Conservation (phyloP, 2,888 invertebrate genomes). For the Eretmocerus hayati region DNA sequence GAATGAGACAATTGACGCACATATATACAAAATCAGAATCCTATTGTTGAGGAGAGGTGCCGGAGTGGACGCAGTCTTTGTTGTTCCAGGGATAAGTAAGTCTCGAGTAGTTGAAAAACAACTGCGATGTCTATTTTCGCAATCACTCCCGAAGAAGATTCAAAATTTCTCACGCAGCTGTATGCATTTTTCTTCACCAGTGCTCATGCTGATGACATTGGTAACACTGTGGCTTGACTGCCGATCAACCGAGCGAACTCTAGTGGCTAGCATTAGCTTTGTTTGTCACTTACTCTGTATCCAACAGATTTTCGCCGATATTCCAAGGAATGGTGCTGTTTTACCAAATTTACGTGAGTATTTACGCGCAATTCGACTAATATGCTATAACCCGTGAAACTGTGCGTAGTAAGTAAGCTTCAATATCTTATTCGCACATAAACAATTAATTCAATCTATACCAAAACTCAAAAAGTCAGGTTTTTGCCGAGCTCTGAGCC, state of each 20-base stretch:
- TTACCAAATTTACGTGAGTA: constrained; percentile 30
- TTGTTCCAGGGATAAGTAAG: constrained; percentile 52
- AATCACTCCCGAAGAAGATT: no score
- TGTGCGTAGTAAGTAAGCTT: no score
- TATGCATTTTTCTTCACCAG: constrained; percentile 33
- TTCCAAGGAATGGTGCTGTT: constrained; percentile 51
- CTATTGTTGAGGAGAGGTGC: constrained; percentile 53
- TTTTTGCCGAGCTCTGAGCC: no score
- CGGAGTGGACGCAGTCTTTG: constrained; percentile 52
- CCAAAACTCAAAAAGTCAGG: no score
- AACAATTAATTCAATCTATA: no score
- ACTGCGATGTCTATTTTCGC: no score
- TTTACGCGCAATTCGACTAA: no score
- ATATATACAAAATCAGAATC: neutral
- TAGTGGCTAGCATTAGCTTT: constrained; percentile 53
- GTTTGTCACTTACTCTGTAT: constrained; percentile 54
- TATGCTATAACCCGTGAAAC: no score
- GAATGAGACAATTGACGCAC: neutral
- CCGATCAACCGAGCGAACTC: constrained; percentile 51
- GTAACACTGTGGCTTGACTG: constrained; percentile 54
- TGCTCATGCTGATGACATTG: constrained; percentile 53
- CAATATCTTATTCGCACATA: no score
- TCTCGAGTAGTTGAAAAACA: constrained; percentile 1
- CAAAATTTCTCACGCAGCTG: neutral
- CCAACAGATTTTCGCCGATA: constrained; percentile 51